Evolutionary conservation across 2,888 invertebrate genomes (phyloP).

Genomic region (Branchellion lobata): DNA sequence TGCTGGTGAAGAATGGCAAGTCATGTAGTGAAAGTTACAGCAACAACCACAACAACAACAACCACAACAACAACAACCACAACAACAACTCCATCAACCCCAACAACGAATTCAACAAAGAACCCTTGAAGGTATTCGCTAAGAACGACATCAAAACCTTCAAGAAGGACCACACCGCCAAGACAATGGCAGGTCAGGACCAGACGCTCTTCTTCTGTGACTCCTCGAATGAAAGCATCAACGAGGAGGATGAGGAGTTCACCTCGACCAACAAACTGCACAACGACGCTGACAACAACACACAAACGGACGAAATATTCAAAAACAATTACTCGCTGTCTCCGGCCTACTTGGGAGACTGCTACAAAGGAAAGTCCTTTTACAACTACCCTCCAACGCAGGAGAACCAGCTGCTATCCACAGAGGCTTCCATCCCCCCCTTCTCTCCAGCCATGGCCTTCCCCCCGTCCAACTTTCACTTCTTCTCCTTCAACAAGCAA

Average conservation of each 20-base stretch:
- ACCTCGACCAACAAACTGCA: not conserved
- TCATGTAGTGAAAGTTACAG: constrained; percentile 56
- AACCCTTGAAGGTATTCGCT: not conserved
- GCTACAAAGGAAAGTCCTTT: not conserved
- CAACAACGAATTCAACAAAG: too few relatives aligned
- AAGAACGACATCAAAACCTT: not conserved
- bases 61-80: not conserved
- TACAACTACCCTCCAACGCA: not conserved
- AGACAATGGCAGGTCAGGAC: not conserved
- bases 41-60: not conserved
- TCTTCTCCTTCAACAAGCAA: constrained; percentile 29
- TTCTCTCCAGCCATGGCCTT: not conserved
- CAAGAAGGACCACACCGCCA: not conserved
- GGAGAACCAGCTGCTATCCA: not conserved
- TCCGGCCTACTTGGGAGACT: not conserved
- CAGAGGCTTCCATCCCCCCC: not conserved
- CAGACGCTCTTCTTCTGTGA: not conserved
- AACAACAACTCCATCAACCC: not conserved
- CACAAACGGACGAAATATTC: not conserved
- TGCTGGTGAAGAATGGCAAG: constrained; percentile 65
- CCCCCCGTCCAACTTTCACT: constrained; percentile 24
- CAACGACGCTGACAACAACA: not conserved
- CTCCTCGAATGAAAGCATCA: not conserved
- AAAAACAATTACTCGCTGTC: not conserved
- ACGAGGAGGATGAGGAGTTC: not conserved